Evolutionary conservation across 2,797 vertebrate genomes (phyloP).

Genomic region (Oreortyx pictus): DNA sequence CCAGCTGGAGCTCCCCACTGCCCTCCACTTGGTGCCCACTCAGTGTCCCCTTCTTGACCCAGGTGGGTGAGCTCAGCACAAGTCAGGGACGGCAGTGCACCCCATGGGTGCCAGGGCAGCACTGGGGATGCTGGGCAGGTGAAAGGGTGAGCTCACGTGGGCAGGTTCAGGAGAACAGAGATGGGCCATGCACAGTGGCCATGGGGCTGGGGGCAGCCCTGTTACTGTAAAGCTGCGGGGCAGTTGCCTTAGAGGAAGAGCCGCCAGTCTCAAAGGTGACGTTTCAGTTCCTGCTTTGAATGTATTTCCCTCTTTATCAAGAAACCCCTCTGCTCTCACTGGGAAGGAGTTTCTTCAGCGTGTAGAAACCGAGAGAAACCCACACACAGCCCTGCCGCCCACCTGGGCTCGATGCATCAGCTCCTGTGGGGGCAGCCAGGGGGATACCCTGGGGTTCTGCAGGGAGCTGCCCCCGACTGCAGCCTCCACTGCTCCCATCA

Average conservation of each 20-base stretch:
- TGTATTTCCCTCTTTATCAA: not conserved
- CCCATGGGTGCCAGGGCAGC: not conserved
- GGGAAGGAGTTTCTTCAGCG: not conserved
- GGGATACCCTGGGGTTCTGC: not conserved
- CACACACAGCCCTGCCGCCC: fast-evolving
- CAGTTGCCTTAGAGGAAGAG: not conserved
- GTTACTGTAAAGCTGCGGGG: not conserved
- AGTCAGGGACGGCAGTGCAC: not conserved
- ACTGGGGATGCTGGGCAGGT: not conserved
- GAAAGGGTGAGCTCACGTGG: fast-evolving
- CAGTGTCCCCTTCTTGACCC: not conserved
- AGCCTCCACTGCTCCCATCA: fast-evolving
- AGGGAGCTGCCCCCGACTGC: not conserved
- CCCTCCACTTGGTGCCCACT: not conserved
- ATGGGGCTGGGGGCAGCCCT: not conserved
- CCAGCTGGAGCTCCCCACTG: not conserved
- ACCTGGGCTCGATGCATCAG: not conserved
- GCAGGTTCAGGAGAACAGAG: fast-evolving
- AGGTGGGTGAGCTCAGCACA: not conserved
- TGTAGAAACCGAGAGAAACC: not conserved
- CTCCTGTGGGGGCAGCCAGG: not conserved
- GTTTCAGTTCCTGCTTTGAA: constrained; percentile 18
- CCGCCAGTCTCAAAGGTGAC: not conserved
- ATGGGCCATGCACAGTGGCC: fast-evolving
- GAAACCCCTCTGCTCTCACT: not conserved